These are phyloP conservation scores for Ibycter americanus DNA, from an alignment of 2,797 vertebrate species.

Conservation along the genomic window DNA sequence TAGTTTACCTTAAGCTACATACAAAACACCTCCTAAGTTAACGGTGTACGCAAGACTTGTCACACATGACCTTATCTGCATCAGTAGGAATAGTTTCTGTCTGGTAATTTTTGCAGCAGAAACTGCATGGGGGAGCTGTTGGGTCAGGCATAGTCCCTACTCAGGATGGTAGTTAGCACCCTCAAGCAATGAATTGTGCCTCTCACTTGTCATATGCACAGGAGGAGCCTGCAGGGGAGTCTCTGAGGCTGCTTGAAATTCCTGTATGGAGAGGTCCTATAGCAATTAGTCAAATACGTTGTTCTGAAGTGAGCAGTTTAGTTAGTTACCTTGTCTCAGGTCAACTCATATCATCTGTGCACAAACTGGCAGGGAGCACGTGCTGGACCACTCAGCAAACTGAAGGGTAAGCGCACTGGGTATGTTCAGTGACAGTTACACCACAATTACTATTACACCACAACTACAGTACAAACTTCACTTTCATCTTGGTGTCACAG, in stretches of 20 bases:
- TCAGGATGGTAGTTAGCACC: not conserved
- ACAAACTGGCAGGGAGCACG: not conserved
- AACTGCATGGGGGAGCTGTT: not conserved
- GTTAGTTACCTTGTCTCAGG: not conserved
- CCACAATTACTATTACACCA: not conserved
- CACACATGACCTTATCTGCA: rapidly evolving
- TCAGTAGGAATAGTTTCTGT: not conserved
- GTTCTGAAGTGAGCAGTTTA: not conserved
- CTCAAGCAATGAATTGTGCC: not conserved
- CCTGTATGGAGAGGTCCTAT: not conserved
- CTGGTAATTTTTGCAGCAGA: not conserved
- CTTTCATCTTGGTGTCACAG: not conserved
- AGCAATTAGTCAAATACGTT: not conserved
- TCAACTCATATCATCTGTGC: not conserved
- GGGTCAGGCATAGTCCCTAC: not conserved
- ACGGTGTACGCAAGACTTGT: not conserved
- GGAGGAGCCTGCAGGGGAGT: not conserved
- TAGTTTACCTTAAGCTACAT: not conserved
- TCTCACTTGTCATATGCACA: not conserved
- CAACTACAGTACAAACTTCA: not conserved
- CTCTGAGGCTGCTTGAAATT: not conserved
- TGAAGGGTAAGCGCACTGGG: not conserved
- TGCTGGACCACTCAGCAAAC: not conserved
- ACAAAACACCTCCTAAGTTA: not conserved
- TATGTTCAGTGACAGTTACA: not conserved